Evolutionary conservation across 2,797 vertebrate species (phyloP).

Genomic region (Propithecus perrieri): DNA sequence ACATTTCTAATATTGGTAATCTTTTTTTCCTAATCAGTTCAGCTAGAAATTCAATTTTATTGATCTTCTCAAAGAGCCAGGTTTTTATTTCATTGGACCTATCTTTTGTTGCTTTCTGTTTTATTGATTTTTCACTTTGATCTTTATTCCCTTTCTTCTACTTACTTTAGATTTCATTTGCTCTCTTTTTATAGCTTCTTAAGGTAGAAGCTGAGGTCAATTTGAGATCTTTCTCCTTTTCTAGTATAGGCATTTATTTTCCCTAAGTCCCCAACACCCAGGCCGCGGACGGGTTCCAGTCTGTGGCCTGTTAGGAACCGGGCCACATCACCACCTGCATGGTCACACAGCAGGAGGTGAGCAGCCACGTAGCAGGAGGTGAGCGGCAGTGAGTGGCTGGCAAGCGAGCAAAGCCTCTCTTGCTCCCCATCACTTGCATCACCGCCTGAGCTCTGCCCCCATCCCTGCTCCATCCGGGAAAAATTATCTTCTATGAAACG

Average conservation of each 20-base stretch:
- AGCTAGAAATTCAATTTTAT: neutral
- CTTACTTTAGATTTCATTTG: neutral
- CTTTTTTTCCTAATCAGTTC: neutral
- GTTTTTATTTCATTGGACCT: slow-evolving; percentile 29
- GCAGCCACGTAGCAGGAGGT: too few relatives aligned
- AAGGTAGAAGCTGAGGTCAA: neutral
- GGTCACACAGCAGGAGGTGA: too few relatives aligned
- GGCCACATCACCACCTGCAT: too few relatives aligned
- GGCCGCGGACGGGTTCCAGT: too few relatives aligned
- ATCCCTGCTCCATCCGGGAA: too few relatives aligned
- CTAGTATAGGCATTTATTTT: neutral
- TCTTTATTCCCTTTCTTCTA: neutral
- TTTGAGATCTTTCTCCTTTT: neutral
- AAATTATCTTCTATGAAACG: too few relatives aligned
- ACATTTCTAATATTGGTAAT: neutral
- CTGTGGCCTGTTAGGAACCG: too few relatives aligned
- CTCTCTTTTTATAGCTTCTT: neutral
- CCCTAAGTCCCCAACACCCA: neutral
- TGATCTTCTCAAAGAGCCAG: neutral
- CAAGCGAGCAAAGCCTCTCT: too few relatives aligned
- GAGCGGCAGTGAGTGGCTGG: too few relatives aligned
- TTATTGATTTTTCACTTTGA: neutral
- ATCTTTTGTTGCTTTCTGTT: neutral
- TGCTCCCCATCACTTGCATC: too few relatives aligned
- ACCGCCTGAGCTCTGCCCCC: too few relatives aligned